Conservation (phyloP, 1,140 invertebrate genomes). For the Acromyrmex heyeri region DNA sequence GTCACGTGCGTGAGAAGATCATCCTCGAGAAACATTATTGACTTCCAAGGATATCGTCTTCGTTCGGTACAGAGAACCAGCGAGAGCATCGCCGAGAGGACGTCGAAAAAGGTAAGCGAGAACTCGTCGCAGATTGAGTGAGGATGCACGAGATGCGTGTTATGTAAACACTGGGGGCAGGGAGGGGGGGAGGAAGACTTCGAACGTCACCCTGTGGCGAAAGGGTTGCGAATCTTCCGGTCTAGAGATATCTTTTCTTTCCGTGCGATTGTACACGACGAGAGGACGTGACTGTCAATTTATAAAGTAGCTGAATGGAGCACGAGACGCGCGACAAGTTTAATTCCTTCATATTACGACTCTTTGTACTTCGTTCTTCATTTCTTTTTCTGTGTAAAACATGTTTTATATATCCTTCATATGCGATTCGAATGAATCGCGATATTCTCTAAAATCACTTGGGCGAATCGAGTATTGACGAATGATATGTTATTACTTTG, state of each 20-base stretch:
- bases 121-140: not conserved
- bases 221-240: not conserved
- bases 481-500: not conserved
- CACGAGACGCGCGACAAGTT: not conserved
- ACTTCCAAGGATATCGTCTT: slow-evolving; percentile 15
- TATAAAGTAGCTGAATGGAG: not conserved
- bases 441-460: not conserved
- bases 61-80: not conserved
- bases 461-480: not conserved
- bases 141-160: not conserved
- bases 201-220: not conserved
- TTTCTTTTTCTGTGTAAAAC: not conserved
- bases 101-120: slow-evolving; percentile 62
- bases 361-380: not conserved
- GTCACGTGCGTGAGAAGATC: slow-evolving; percentile 2
- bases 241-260: not conserved
- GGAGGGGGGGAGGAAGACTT: not conserved
- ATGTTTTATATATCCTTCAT: not conserved
- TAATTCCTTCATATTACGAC: not conserved
- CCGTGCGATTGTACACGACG: not conserved
- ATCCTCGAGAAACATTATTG: not conserved
- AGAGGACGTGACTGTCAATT: slow-evolving; percentile 1
- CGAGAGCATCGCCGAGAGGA: not conserved
- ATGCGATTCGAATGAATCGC: not conserved
- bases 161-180: slow-evolving; percentile 13